Evolutionary conservation across 2,888 invertebrate species (phyloP).

Genomic region (Drosophila putrida): DNA sequence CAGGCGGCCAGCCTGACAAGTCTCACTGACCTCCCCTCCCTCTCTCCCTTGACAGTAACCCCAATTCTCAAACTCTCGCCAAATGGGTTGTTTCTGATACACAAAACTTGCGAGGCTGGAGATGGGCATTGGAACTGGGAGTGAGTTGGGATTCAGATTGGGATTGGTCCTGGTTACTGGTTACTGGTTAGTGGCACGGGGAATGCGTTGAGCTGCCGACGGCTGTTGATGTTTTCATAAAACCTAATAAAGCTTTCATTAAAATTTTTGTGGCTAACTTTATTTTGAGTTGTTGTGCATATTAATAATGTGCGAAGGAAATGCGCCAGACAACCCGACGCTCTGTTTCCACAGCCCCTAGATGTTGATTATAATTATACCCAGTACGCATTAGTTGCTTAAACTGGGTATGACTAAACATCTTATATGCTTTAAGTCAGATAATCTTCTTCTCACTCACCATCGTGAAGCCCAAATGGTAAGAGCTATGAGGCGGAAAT

Average conservation of each 20-base stretch:
- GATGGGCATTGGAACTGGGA: background rate
- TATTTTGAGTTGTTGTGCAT: slow-evolving; percentile 58
- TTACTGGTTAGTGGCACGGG: background rate
- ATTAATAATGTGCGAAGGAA: slow-evolving; percentile 59
- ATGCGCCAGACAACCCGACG: slow-evolving; percentile 44
- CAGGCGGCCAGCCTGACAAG: slow-evolving; percentile 51
- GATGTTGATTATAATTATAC: slow-evolving; percentile 19
- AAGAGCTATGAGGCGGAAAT: no score
- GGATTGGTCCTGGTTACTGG: no score
- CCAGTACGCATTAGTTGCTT: background rate
- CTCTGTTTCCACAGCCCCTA: slow-evolving; percentile 8
- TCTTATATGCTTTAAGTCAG: no score
- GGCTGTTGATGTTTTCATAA: slow-evolving; percentile 60
- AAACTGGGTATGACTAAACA: background rate
- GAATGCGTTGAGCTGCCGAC: slow-evolving; percentile 10
- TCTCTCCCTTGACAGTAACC: background rate
- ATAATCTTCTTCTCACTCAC: background rate
- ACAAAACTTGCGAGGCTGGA: slow-evolving; percentile 4
- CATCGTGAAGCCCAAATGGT: no score
- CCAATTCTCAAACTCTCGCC: slow-evolving; percentile 6
- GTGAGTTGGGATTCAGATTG: no score
- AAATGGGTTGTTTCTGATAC: slow-evolving; percentile 15
- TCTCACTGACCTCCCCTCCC: slow-evolving; percentile 41
- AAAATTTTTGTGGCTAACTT: slow-evolving; percentile 56
- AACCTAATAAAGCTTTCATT: slow-evolving; percentile 72